Evolutionary conservation across 2,888 invertebrate genomes (phyloP).

Genomic region (Meghimatium bilineatum): DNA sequence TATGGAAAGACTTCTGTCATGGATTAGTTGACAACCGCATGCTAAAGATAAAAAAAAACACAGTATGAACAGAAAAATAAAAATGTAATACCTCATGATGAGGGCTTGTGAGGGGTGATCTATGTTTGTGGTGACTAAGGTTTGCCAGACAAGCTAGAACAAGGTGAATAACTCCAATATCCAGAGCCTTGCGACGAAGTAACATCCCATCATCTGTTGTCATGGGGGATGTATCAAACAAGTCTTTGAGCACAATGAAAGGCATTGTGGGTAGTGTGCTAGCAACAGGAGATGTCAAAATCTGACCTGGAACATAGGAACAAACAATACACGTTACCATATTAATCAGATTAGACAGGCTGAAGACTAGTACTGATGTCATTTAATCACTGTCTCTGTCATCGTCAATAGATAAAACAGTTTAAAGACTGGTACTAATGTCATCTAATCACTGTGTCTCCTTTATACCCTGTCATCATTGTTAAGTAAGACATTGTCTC

Average conservation of each 20-base stretch:
- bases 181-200: conserved; percentile 87
- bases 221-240: conserved; percentile 87
- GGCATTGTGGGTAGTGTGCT: conserved; percentile 82
- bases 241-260: conserved; percentile 85
- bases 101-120: conserved; percentile 73
- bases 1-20: no score
- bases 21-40: no score
- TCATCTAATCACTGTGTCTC: no score
- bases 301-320: conserved; percentile 79
- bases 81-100: conserved; percentile 75
- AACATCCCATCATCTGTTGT: conserved; percentile 87
- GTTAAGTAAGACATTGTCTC: no score
- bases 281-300: conserved; percentile 84
- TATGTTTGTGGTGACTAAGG: conserved; percentile 83
- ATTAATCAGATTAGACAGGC: background rate
- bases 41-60: no score
- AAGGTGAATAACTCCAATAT: conserved; percentile 90
- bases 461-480: no score
- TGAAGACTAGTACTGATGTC: no score
- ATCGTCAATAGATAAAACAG: no score
- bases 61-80: background rate
- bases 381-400: no score
- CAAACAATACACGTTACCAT: background rate
- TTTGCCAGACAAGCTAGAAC: conserved; percentile 91
- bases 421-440: no score